A percentile compares a stretch with the other conserved stretches of the same genome.
Conservation (phyloP, 2,888 invertebrate species). For the Parnassius orleans region DNA sequence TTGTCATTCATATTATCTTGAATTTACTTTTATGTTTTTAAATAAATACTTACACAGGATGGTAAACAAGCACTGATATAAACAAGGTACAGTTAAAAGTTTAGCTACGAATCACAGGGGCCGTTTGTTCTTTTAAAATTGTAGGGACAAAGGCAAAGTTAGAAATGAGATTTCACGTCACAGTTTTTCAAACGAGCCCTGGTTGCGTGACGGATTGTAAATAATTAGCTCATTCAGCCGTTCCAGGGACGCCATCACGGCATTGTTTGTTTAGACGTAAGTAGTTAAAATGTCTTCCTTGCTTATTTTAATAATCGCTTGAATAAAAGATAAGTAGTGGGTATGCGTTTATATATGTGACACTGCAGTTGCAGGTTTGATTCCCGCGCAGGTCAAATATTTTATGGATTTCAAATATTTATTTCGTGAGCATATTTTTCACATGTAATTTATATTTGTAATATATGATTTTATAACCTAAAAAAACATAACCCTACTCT, state of each 20-base stretch:
- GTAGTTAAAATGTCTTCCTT: constrained; percentile 60
- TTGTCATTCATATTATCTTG: constrained; percentile 24
- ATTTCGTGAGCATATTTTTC: too few species aligned
- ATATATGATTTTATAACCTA: too few species aligned
- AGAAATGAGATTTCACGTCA: constrained; percentile 79
- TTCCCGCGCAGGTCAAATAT: too few species aligned
- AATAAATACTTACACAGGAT: constrained; percentile 12
- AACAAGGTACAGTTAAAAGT: constrained; percentile 14
- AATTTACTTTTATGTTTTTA: constrained; percentile 17
- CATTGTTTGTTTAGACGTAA: constrained; percentile 66
- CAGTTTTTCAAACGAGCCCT: constrained; percentile 65
- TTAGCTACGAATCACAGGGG: constrained; percentile 39
- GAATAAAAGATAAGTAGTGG: too few species aligned
- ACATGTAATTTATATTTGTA: too few species aligned
- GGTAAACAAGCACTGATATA: too few species aligned
- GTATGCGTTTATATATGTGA: too few species aligned
- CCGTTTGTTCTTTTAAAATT: constrained; percentile 56
- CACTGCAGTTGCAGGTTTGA: too few species aligned
- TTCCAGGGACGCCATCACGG: constrained; percentile 55
- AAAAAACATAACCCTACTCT: too few species aligned
- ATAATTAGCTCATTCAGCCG: constrained; percentile 75
- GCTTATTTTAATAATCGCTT: not conserved
- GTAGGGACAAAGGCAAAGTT: constrained; percentile 63
- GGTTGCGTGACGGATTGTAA: constrained; percentile 76
- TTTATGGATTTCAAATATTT: too few species aligned